Evolutionary conservation across 2,888 invertebrate species (phyloP).

Genomic region (Agrotis exclamationis): DNA sequence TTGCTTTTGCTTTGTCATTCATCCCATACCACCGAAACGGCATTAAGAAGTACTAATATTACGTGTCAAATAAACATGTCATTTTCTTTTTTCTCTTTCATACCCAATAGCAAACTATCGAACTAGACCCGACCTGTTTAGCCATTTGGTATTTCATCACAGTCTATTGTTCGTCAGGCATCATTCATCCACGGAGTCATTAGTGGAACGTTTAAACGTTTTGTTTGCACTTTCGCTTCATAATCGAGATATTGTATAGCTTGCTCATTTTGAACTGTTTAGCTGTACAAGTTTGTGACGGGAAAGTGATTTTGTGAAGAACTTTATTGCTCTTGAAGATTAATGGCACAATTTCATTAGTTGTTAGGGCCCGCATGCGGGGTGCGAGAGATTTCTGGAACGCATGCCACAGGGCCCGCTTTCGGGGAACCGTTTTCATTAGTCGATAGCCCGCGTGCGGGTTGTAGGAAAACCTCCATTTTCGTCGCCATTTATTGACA

Average conservation of each 20-base stretch:
- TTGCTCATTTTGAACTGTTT: conserved; percentile 37
- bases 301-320: conserved; percentile 3
- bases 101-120: conserved; percentile 8
- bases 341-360: too few relatives aligned
- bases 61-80: background rate
- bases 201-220: conserved; percentile 78
- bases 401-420: too few relatives aligned
- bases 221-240: conserved; percentile 73
- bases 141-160: conserved; percentile 69
- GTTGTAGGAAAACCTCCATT: too few relatives aligned
- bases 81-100: background rate
- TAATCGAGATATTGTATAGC: conserved; percentile 71
- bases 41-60: background rate
- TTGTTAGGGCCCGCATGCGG: too few relatives aligned
- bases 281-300: conserved; percentile 8
- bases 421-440: too few relatives aligned
- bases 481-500: too few relatives aligned
- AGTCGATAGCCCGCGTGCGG: too few relatives aligned
- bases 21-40: background rate
- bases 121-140: conserved; percentile 21
- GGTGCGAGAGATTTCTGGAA: too few relatives aligned
- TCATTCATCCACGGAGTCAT: conserved; percentile 77
- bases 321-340: conserved; percentile 2
- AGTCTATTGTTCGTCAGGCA: conserved; percentile 73
- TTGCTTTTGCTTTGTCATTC: background rate